Percentiles rank a stretch among this genome's conserved stretches.
Evolutionary conservation across 2,797 vertebrate genomes (phyloP).

Genomic region (Decapterus maruadsi): DNA sequence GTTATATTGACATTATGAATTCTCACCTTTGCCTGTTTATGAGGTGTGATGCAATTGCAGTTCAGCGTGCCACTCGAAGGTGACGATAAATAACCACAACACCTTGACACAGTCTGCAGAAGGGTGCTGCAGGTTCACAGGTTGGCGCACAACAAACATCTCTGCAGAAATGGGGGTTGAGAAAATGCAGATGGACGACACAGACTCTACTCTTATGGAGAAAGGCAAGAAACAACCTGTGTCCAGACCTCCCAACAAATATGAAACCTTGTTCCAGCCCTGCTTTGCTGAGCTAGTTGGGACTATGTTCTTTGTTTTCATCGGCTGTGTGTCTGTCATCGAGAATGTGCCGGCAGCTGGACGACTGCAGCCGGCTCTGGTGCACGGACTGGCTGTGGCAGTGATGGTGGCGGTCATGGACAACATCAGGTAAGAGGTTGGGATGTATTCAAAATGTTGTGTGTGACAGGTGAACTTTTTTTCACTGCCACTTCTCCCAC

Average conservation of each 20-base stretch:
- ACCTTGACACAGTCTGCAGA: conserved; percentile 11
- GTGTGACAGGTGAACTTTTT: too few relatives aligned
- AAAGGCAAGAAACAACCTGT: conserved; percentile 17
- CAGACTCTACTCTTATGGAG: conserved; percentile 54
- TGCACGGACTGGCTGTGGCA: conserved; percentile 89
- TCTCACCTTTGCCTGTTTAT: conserved; percentile 53
- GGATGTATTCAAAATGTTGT: too few relatives aligned
- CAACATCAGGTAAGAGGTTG: conserved; percentile 87
- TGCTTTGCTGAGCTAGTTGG: conserved; percentile 91
- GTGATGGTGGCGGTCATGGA: conserved; percentile 86
- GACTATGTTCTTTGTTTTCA: conserved; percentile 89
- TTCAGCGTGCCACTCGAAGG: not conserved
- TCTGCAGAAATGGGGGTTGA: conserved; percentile 61
- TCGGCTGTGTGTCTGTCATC: conserved; percentile 90
- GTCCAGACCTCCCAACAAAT: conserved; percentile 63
- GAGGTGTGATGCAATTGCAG: conserved; percentile 36
- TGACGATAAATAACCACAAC: conserved; percentile 29
- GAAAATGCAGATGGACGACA: conserved; percentile 74
- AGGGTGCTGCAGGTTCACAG: not conserved
- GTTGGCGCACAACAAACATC: not conserved
- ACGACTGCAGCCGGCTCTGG: conserved; percentile 90
- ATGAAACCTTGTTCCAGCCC: conserved; percentile 86
- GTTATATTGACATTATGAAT: not conserved
- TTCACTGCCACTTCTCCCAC: conserved; percentile 76
- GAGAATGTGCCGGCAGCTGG: conserved; percentile 80